phyloP scores from a whole-genome alignment of 2,797 vertebrate genomes.

The Falco novaeseelandiae region DNA sequence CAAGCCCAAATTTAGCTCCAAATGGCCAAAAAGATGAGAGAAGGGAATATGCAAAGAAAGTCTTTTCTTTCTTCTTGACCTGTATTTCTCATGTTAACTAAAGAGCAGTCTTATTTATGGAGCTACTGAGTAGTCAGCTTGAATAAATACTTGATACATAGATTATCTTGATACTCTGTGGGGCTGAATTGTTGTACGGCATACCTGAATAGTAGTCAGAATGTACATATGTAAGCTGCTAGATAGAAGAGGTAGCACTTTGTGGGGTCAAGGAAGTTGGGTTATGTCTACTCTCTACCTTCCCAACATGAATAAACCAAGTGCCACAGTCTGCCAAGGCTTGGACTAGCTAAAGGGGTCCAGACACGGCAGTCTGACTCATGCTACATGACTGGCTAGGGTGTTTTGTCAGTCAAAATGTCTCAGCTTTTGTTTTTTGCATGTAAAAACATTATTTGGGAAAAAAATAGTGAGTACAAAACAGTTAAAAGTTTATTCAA shows the following conservation, averaged over 20 bases:
- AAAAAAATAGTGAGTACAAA: background rate
- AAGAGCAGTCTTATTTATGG: background rate
- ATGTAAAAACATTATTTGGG: accelerated
- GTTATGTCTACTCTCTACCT: accelerated
- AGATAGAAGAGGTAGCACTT: background rate
- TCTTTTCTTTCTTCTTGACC: background rate
- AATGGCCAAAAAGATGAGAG: background rate
- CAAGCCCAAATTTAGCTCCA: background rate
- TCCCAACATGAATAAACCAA: background rate
- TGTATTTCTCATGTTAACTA: background rate
- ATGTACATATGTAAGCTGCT: background rate
- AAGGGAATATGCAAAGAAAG: background rate
- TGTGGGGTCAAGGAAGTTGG: background rate
- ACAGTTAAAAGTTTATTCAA: background rate
- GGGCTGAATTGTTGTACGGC: background rate
- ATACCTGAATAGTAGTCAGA: background rate
- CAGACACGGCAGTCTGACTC: background rate
- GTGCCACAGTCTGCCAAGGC: background rate
- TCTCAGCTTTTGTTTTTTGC: background rate
- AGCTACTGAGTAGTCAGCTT: background rate
- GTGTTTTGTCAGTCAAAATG: background rate
- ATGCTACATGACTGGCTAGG: background rate
- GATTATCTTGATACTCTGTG: background rate
- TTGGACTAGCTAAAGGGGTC: background rate
- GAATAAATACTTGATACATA: background rate